Evolutionary conservation across 1,140 invertebrate species (phyloP).

Genomic region (Trichonephila clavipes): DNA sequence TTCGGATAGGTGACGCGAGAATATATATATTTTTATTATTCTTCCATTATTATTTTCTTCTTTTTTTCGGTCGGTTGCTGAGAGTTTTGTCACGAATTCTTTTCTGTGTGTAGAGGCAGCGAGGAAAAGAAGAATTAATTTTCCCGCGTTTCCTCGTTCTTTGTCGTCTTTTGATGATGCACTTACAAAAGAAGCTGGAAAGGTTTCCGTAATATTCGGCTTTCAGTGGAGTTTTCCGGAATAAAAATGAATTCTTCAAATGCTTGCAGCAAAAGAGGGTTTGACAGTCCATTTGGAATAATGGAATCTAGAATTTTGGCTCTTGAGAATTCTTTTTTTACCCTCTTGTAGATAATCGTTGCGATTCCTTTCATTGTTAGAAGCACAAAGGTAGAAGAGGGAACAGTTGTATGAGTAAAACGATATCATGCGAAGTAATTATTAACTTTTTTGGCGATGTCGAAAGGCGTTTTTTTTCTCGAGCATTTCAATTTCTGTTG

Average conservation of each 20-base stretch:
- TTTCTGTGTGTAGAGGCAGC: background rate
- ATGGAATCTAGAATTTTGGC: background rate
- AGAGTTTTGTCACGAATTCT: slow-evolving; percentile 24
- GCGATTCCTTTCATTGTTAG: background rate
- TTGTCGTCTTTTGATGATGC: slow-evolving; percentile 1
- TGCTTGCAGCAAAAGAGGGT: background rate
- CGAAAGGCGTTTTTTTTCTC: background rate
- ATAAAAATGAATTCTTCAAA: background rate
- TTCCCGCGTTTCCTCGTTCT: slow-evolving; percentile 34
- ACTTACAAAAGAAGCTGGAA: background rate
- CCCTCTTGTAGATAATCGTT: background rate
- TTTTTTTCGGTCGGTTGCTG: background rate
- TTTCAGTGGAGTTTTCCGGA: background rate
- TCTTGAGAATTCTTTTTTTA: background rate
- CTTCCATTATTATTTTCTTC: background rate
- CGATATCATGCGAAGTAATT: slow-evolving; percentile 1
- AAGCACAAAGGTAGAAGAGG: background rate
- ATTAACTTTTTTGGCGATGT: background rate
- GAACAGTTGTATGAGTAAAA: background rate
- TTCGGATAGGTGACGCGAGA: slow-evolving; percentile 43
- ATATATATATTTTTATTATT: slow-evolving; percentile 18
- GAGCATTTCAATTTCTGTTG: background rate
- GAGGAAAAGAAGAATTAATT: slow-evolving; percentile 1
- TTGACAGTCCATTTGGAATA: slow-evolving; percentile 42
- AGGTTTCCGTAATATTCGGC: background rate